phyloP scores from a whole-genome alignment of 2,888 invertebrate genomes.

The Euclidia mi region DNA sequence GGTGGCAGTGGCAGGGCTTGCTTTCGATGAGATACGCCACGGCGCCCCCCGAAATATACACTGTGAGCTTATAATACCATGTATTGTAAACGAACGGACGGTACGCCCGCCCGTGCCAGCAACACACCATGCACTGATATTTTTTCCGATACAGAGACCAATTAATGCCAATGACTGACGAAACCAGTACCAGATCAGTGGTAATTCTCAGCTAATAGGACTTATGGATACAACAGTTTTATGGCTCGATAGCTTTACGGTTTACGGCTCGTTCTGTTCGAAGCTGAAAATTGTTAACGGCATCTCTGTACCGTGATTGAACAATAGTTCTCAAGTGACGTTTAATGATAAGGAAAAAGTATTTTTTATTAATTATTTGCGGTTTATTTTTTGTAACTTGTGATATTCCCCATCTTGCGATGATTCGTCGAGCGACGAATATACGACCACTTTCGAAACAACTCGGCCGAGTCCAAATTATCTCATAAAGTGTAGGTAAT shows the following conservation, averaged over 20 bases:
- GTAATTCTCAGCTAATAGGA: conserved; percentile 73
- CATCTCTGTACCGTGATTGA: conserved; percentile 23
- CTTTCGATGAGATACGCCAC: conserved; percentile 60
- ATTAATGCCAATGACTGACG: conserved; percentile 85
- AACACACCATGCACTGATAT: conserved; percentile 80
- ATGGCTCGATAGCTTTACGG: conserved; percentile 55
- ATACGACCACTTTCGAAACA: conserved; percentile 30
- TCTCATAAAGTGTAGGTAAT: no score
- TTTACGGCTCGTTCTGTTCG: conserved; percentile 27
- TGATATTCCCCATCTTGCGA: background rate
- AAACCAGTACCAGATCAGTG: conserved; percentile 78
- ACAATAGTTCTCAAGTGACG: no score
- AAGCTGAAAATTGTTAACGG: conserved; percentile 29
- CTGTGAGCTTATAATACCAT: conserved; percentile 62
- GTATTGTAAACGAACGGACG: conserved; percentile 46
- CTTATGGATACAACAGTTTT: conserved; percentile 62
- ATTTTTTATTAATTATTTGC: background rate
- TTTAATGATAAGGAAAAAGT: conserved; percentile 21
- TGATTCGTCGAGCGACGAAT: conserved; percentile 2
- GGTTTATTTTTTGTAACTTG: background rate
- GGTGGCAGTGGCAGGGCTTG: conserved; percentile 62
- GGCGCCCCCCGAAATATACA: conserved; percentile 74
- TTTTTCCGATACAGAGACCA: conserved; percentile 76
- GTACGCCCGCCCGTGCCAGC: conserved; percentile 55
- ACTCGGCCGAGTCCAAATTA: background rate